A percentile compares a stretch with the other conserved stretches of the same genome.
These are phyloP conservation scores for Carcharodon carcharias DNA, from an alignment of 2,797 vertebrate genomes.

Conservation along the genomic window DNA sequence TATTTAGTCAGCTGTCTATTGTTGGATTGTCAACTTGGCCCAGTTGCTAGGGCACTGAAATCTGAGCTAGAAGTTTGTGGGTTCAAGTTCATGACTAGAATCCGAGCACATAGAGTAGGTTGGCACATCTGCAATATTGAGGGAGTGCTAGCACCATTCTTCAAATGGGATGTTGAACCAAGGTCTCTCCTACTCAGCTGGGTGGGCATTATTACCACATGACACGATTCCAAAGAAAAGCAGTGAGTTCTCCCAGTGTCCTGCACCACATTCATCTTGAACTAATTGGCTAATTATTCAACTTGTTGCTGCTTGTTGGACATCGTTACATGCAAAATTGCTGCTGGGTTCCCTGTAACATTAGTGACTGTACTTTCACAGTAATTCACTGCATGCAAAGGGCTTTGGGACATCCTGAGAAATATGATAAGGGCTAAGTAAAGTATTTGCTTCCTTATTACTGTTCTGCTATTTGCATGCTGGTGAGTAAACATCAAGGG, in stretches of 20 bases:
- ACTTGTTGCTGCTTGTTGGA: background rate
- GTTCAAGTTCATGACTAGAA: background rate
- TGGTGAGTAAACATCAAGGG: background rate
- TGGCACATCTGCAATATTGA: background rate
- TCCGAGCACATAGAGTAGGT: background rate
- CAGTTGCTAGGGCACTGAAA: background rate
- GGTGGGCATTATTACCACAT: too few species aligned
- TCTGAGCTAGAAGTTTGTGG: background rate
- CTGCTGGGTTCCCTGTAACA: background rate
- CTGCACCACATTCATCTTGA: too few species aligned
- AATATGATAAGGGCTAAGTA: background rate
- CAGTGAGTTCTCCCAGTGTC: too few species aligned
- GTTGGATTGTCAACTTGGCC: background rate
- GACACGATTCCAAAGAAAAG: too few species aligned
- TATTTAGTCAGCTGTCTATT: background rate
- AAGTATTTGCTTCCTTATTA: background rate
- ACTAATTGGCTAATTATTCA: too few species aligned
- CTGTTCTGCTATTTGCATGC: background rate
- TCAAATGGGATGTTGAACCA: background rate
- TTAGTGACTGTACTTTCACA: background rate
- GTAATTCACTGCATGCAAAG: too few species aligned
- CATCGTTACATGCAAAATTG: background rate
- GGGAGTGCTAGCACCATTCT: background rate
- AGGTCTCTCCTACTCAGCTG: too few species aligned
- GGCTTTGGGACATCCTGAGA: too few species aligned